phyloP scores from a whole-genome alignment of 1,140 invertebrate species.

The Bombus balteatus region DNA sequence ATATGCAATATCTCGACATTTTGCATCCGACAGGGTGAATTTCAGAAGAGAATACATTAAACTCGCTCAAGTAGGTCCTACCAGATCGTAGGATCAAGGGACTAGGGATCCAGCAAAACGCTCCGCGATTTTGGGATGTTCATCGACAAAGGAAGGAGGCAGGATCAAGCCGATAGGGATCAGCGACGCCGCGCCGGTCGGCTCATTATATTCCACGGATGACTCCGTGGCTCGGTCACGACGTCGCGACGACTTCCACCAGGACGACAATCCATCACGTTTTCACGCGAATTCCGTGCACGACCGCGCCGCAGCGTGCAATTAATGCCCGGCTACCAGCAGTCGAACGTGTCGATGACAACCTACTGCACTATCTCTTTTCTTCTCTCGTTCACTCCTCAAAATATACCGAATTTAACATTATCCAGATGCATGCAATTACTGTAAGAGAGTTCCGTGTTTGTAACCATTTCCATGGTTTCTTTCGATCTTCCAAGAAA shows the following conservation, averaged over 20 bases:
- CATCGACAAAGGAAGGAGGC: background rate
- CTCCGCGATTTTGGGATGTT: background rate
- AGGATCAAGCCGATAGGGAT: constrained; percentile 42
- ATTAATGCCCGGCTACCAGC: constrained; percentile 50
- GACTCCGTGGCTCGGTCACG: constrained; percentile 44
- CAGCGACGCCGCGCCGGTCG: constrained; percentile 1
- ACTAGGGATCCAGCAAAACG: too few relatives aligned
- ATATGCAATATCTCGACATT: too few relatives aligned
- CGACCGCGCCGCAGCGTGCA: constrained; percentile 51
- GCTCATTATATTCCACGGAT: constrained; percentile 63
- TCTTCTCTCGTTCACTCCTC: too few relatives aligned
- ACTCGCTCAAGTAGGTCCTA: background rate
- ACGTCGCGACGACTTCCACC: constrained; percentile 58
- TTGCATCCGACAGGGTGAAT: too few relatives aligned
- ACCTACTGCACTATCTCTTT: background rate
- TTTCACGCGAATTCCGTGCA: constrained; percentile 67
- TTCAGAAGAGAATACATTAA: background rate
- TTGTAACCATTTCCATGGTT: background rate
- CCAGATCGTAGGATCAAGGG: background rate
- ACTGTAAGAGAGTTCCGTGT: background rate
- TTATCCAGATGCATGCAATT: constrained; percentile 7
- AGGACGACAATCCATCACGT: constrained; percentile 67
- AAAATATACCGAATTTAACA: background rate
- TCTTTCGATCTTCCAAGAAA: constrained; percentile 10
- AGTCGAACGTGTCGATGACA: constrained; percentile 17